Evolutionary conservation across 2,113 vertebrate genomes (phyloP), one percentile per base, ranked within the genome.

Genomic region (Platichthys stellatus): DNA sequence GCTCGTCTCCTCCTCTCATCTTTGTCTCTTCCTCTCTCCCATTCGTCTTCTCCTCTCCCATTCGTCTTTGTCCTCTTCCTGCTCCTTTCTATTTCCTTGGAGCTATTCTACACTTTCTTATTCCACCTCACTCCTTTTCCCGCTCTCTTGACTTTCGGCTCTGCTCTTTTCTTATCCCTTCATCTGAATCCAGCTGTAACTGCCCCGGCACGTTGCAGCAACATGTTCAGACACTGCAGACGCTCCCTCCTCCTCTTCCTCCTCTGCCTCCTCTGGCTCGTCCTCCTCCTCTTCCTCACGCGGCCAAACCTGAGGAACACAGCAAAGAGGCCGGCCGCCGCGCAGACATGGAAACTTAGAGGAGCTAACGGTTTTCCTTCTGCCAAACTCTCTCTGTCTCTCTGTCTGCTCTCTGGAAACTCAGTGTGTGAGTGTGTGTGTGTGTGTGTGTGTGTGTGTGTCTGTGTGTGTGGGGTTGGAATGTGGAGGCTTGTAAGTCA

Each of bases 401-500:
- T 49, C 45, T 18, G 31, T 15, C 45, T 49, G 13, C 45, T 49
- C 17, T 13, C 11, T 43, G 11, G 3, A 43, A 43, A 12, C 40
- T 43, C 40, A 43, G 45, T 49, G 45, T 49, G 45, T 49, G 45
- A 1, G 45, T 49, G 54, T 62, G 72, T 49, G 58, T 35, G 63
- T 56, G 73, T 47, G 63, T 67, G 69, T 64, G 26, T 69, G 47
- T 58, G 64, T 72, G 79, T 65, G 74, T 69, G 78, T 59, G 80
- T 69, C 70, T 49, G 58, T 43, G 63, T 56, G 73, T 47, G 47
- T 40, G 78, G 53, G 72, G 74, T 40, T 78, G 86, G 90, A 87
- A 89, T 88, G 86, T 82, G 47, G 88, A 92, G 81, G 86, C 92
- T 94, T 89, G 80, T 93, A 94, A 95, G 88, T 91, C 89, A 92